A percentile compares a stretch with the other conserved stretches of the same genome.
phyloP scores from a whole-genome alignment of 2,888 invertebrate species.

The Acanthosepion esculentum region DNA sequence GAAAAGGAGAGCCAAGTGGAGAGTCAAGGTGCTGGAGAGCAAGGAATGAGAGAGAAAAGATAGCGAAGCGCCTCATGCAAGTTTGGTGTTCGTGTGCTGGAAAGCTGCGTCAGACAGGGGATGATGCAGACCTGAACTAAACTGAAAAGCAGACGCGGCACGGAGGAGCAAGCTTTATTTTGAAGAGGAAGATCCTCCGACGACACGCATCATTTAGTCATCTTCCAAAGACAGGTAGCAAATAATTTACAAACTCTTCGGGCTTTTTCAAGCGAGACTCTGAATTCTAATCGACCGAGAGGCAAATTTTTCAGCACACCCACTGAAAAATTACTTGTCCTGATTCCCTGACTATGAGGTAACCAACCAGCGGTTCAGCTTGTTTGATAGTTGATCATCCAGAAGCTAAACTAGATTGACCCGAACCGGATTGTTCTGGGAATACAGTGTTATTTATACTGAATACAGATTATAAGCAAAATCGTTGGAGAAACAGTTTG shows the following conservation, averaged over 20 bases:
- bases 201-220: background rate
- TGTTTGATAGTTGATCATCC: background rate
- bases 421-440: background rate
- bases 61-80: background rate
- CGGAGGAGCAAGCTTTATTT: background rate
- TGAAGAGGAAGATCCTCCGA: background rate
- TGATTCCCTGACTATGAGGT: background rate
- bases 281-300: background rate
- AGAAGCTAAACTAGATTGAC: background rate
- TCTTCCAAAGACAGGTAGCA: background rate
- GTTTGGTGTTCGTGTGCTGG: background rate
- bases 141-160: background rate
- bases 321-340: background rate
- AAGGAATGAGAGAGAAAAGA: background rate
- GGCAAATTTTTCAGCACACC: background rate
- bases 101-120: background rate
- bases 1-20: background rate
- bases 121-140: background rate
- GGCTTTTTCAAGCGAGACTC: background rate
- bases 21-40: background rate
- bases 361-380: background rate
- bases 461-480: background rate
- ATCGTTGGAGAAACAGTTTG: background rate
- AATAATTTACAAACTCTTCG: background rate
- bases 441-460: background rate